These are phyloP conservation scores for Lasioglossum baleicum DNA, from an alignment of 1,140 invertebrate species.

Conservation along the genomic window DNA sequence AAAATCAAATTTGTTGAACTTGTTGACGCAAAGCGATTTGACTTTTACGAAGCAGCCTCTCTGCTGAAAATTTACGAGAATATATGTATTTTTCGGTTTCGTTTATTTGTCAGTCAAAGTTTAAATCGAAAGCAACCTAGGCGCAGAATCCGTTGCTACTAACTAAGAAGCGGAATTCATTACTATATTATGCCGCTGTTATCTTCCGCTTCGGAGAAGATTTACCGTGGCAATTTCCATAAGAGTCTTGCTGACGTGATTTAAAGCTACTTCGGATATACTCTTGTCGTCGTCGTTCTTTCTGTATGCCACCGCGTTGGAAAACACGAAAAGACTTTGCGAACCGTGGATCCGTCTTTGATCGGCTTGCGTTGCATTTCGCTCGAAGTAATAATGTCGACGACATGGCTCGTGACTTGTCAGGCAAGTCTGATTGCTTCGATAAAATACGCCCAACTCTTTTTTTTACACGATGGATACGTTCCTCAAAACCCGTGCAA, in stretches of 20 bases:
- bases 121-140: too few species aligned
- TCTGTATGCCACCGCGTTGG: background rate
- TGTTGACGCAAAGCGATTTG: too few species aligned
- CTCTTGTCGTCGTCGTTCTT: background rate
- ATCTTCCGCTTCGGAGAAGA: background rate
- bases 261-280: background rate
- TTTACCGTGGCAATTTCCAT: slow-evolving; percentile 9
- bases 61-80: too few species aligned
- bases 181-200: background rate
- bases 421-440: background rate
- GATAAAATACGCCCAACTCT: background rate
- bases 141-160: too few species aligned
- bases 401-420: background rate
- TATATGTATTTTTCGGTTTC: too few species aligned
- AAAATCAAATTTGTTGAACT: too few species aligned
- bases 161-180: background rate
- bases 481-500: too few species aligned
- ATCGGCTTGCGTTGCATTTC: background rate
- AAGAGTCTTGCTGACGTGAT: background rate
- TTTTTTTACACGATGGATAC: background rate
- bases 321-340: background rate
- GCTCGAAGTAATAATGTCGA: background rate
- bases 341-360: background rate
- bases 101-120: too few species aligned
- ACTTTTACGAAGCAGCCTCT: too few species aligned